These are phyloP conservation scores for Aldrovandia affinis DNA, from an alignment of 2,797 vertebrate species.

Conservation along the genomic window DNA sequence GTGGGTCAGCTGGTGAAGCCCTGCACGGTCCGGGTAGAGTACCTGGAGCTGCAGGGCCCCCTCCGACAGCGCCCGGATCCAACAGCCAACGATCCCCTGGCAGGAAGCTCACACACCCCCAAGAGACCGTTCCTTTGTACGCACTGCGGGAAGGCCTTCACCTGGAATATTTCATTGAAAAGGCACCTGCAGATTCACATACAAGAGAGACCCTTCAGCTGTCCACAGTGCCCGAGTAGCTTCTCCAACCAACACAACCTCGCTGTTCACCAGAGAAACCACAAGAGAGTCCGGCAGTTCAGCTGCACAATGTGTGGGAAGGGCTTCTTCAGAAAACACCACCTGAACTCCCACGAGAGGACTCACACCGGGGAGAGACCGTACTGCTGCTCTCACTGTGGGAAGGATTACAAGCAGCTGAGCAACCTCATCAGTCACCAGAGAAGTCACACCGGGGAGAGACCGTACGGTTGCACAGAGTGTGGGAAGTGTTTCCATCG, in stretches of 20 bases:
- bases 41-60: not conserved
- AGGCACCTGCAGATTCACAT: not conserved
- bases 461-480: not conserved
- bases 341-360: conserved; percentile 11
- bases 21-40: not conserved
- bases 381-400: not conserved
- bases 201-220: not conserved
- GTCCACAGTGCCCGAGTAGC: not conserved
- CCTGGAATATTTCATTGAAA: not conserved
- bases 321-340: not conserved
- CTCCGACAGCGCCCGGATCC: not conserved
- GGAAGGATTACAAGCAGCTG: conserved; percentile 1
- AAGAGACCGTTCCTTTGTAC: not conserved
- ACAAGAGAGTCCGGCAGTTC: conserved; percentile 2
- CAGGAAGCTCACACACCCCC: not conserved
- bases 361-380: conserved; percentile 10
- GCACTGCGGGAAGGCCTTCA: not conserved
- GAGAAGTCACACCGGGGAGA: not conserved
- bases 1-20: not conserved
- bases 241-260: not conserved
- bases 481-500: not conserved
- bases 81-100: not conserved
- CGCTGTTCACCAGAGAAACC: not conserved
- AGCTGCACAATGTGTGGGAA: not conserved
- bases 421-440: conserved; percentile 10